A percentile compares a stretch with the other conserved stretches of the same genome.
phyloP scores from a whole-genome alignment of 2,113 vertebrate species.

The Empidonax alnorum region DNA sequence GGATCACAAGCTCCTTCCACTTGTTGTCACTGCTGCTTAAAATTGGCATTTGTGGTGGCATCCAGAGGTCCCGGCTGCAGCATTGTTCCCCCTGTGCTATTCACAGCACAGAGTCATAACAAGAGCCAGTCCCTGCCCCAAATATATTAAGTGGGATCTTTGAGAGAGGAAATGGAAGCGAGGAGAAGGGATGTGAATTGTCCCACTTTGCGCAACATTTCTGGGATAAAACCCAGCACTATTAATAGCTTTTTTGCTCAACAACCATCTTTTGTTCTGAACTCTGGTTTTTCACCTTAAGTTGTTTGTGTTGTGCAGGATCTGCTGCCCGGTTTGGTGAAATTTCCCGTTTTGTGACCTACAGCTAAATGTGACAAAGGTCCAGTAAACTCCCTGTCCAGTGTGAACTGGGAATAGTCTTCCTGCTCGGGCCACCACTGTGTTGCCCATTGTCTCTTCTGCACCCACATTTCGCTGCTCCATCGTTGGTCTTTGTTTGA shows the following conservation, averaged over 20 bases:
- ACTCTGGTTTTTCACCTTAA: slow-evolving; percentile 55
- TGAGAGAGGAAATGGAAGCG: slow-evolving; percentile 58
- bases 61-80: slow-evolving; percentile 13
- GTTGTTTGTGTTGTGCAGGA: slow-evolving; percentile 3
- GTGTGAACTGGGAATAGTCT: neutral
- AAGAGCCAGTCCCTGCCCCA: slow-evolving; percentile 44
- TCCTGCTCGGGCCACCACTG: neutral
- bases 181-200: slow-evolving; percentile 53
- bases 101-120: slow-evolving; percentile 40
- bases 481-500: neutral
- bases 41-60: slow-evolving; percentile 38
- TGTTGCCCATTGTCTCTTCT: neutral
- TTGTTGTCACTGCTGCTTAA: slow-evolving; percentile 41
- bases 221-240: slow-evolving; percentile 62
- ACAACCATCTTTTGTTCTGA: slow-evolving; percentile 55
- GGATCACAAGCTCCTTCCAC: neutral
- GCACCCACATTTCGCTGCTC: neutral
- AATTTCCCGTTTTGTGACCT: neutral
- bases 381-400: neutral
- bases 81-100: slow-evolving; percentile 54
- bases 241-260: slow-evolving; percentile 67
- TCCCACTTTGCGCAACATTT: slow-evolving; percentile 55
- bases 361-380: neutral
- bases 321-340: neutral
- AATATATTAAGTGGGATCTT: slow-evolving; percentile 51